Conservation (phyloP, 2,888 invertebrate genomes). For the Pyrochroa serraticornis region DNA sequence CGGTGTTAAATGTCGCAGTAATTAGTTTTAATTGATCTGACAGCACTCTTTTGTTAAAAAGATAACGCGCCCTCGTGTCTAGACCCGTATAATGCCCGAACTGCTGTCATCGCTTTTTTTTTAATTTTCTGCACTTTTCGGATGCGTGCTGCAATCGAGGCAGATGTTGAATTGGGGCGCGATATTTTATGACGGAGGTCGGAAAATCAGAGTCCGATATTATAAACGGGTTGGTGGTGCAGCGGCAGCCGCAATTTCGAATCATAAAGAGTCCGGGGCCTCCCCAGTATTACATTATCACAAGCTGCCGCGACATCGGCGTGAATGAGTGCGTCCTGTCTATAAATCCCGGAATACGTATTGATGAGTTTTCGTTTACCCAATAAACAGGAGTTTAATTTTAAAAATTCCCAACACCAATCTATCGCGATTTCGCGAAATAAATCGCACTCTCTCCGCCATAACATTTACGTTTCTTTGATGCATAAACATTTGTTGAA, state of each 20-base stretch:
- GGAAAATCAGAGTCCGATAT: conserved; percentile 36
- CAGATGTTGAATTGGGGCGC: conserved; percentile 2
- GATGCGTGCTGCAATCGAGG: too few relatives aligned
- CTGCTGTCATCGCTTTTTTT: too few relatives aligned
- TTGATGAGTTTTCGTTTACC: conserved; percentile 43
- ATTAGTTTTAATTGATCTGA: too few relatives aligned
- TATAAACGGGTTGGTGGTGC: conserved; percentile 39
- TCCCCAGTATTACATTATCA: conserved; percentile 42
- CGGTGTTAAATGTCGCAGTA: too few relatives aligned
- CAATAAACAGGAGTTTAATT: conserved; percentile 42
- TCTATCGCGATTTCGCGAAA: conserved; percentile 3
- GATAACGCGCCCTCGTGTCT: too few relatives aligned
- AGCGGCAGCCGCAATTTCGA: conserved; percentile 40
- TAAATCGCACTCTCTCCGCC: too few relatives aligned
- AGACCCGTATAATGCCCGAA: too few relatives aligned
- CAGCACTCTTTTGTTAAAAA: too few relatives aligned
- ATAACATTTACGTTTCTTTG: too few relatives aligned
- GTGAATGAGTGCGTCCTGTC: conserved; percentile 29
- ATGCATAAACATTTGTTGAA: too few relatives aligned
- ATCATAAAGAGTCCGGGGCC: conserved; percentile 41
- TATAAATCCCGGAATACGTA: conserved; percentile 40
- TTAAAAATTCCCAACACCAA: conserved; percentile 29
- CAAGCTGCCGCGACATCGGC: conserved; percentile 39
- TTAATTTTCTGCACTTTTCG: too few relatives aligned
- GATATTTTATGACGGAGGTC: conserved; percentile 20